These are phyloP conservation scores for Aleiodes leptofemur DNA, from an alignment of 2,888 invertebrate genomes.

Conservation along the genomic window DNA sequence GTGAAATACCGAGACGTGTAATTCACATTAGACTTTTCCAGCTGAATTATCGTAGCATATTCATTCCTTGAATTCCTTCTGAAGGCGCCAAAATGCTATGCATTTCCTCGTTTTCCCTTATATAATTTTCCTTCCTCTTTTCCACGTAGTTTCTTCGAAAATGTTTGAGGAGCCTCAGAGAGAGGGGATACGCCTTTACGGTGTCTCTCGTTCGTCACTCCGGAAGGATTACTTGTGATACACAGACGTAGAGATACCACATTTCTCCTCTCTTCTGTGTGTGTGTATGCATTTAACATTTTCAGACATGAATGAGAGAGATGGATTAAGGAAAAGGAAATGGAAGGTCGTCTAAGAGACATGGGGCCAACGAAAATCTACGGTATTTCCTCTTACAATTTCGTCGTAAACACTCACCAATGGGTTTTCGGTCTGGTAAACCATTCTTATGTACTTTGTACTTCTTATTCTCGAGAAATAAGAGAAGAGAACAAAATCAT, in stretches of 20 bases:
- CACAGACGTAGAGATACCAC: slow-evolving; percentile 45
- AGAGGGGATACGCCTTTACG: slow-evolving; percentile 49
- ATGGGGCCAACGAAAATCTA: slow-evolving; percentile 21
- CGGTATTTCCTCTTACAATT: slow-evolving; percentile 12
- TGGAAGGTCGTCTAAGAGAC: neutral
- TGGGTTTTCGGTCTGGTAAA: slow-evolving; percentile 43
- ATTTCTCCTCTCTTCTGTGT: slow-evolving; percentile 14
- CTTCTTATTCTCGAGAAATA: slow-evolving; percentile 34
- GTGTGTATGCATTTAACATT: slow-evolving; percentile 10
- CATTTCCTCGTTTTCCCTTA: slow-evolving; percentile 35
- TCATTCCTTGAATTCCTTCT: neutral
- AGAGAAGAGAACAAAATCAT: neutral
- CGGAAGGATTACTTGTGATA: slow-evolving; percentile 56
- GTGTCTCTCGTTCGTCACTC: slow-evolving; percentile 52
- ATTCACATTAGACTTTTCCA: slow-evolving; percentile 43
- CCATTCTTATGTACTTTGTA: slow-evolving; percentile 34
- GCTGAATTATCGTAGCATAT: slow-evolving; percentile 2
- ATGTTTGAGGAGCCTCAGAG: neutral
- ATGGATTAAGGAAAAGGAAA: slow-evolving; percentile 14
- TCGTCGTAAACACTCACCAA: slow-evolving; percentile 24
- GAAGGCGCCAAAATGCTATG: slow-evolving; percentile 11
- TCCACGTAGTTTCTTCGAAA: neutral
- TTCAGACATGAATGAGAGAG: slow-evolving; percentile 11
- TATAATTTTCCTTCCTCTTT: slow-evolving; percentile 23
- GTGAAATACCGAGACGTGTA: slow-evolving; percentile 47